These are phyloP conservation scores for Hydrozoanthus tunicans DNA, from an alignment of 64 coral and sea anemone genomes.

Conservation along the genomic window DNA sequence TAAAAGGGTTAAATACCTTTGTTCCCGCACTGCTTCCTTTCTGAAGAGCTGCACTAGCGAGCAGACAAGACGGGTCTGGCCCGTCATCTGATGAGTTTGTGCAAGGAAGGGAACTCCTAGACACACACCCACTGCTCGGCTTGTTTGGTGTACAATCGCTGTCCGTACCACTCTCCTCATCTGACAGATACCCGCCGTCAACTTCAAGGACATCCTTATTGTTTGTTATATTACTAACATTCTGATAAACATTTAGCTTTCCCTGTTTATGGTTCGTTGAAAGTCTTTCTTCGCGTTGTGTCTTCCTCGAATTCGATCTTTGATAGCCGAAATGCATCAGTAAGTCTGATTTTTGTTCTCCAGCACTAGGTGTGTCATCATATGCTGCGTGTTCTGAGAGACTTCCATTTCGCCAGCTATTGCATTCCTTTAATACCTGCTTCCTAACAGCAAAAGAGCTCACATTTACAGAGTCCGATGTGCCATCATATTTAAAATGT, in stretches of 20 bases:
- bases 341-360: background rate
- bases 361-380: background rate
- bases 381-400: background rate
- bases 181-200: conserved; percentile 88
- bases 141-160: conserved; percentile 24
- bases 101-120: background rate
- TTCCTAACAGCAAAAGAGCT: background rate
- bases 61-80: background rate
- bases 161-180: conserved; percentile 69
- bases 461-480: background rate
- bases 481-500: background rate
- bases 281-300: background rate
- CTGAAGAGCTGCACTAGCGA: background rate
- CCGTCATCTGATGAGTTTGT: conserved; percentile 6
- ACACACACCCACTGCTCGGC: conserved; percentile 28
- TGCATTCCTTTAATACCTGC: conserved; percentile 8
- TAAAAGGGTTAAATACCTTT: conserved; percentile 44
- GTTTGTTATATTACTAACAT: background rate
- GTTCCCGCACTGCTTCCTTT: conserved; percentile 49
- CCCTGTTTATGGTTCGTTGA: background rate
- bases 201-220: conserved; percentile 13
- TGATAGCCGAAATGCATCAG: background rate
- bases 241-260: background rate
- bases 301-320: background rate
- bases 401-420: background rate